These are phyloP conservation scores for Actenoides hombroni DNA, from an alignment of 2,113 vertebrate species.

Conservation along the genomic window DNA sequence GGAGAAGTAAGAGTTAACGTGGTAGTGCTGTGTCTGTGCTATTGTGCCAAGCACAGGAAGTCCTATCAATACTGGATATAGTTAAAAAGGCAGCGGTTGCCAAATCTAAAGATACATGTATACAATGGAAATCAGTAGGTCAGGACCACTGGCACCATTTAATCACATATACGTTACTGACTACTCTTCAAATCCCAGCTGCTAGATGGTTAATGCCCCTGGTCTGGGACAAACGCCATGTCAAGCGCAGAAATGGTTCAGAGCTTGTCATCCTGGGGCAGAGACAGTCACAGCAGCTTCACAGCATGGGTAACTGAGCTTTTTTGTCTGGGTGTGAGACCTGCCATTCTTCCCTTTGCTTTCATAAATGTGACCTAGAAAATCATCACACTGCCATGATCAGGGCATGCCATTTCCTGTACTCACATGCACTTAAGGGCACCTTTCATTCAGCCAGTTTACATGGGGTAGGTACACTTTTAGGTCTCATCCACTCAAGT, in stretches of 20 bases:
- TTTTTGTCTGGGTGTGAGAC: background rate
- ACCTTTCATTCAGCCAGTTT: background rate
- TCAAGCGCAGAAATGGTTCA: background rate
- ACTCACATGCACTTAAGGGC: background rate
- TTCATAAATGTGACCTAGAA: background rate
- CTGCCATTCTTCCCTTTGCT: background rate
- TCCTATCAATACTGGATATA: background rate
- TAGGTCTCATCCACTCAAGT: background rate
- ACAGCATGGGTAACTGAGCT: background rate
- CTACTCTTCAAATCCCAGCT: background rate
- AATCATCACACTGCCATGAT: background rate
- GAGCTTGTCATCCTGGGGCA: background rate
- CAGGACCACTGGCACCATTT: background rate
- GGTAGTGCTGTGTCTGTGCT: rapidly evolving
- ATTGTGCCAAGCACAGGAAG: background rate
- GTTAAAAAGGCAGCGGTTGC: background rate
- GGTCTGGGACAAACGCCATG: background rate
- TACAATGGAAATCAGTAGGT: background rate
- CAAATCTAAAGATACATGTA: background rate
- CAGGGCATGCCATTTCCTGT: background rate
- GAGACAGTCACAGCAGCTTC: background rate
- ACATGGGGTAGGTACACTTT: background rate
- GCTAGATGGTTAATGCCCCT: background rate
- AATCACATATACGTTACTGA: background rate
- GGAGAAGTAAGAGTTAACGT: background rate